phyloP scores from a whole-genome alignment of 2,797 vertebrate genomes.

The Mallotus villosus region DNA sequence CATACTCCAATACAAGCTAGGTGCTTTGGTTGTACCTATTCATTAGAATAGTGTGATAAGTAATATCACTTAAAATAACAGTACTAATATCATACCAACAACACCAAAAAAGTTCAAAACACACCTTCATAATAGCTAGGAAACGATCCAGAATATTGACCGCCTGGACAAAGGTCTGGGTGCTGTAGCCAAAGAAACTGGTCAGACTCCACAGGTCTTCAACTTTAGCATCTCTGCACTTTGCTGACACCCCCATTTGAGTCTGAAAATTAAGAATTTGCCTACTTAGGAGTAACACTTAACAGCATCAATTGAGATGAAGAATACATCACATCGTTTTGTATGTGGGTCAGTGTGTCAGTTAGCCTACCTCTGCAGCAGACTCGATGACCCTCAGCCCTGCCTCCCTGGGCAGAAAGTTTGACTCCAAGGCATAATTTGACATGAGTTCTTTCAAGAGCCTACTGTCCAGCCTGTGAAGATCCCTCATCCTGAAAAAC shows the following conservation, averaged over 20 bases:
- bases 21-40: constrained; percentile 92
- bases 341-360: constrained; percentile 41
- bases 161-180: constrained; percentile 93
- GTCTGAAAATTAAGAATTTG: constrained; percentile 66
- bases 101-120: neutral
- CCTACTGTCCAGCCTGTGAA: constrained; percentile 55
- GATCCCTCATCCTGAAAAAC: constrained; percentile 66
- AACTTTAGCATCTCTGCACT: constrained; percentile 88
- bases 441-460: constrained; percentile 87
- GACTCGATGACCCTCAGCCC: constrained; percentile 89
- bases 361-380: constrained; percentile 77
- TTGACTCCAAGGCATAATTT: constrained; percentile 83
- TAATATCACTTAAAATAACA: neutral
- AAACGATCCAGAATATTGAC: constrained; percentile 96
- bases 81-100: neutral
- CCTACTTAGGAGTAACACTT: neutral
- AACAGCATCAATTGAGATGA: neutral
- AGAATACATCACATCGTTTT: neutral
- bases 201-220: constrained; percentile 94
- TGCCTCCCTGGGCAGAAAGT: constrained; percentile 86
- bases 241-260: constrained; percentile 83
- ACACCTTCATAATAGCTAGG: constrained; percentile 94
- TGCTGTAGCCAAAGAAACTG: constrained; percentile 94
- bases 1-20: constrained; percentile 93
- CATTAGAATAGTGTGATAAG: neutral